phyloP scores from a whole-genome alignment of 1,140 invertebrate genomes.

The Eufriesea mexicana region DNA sequence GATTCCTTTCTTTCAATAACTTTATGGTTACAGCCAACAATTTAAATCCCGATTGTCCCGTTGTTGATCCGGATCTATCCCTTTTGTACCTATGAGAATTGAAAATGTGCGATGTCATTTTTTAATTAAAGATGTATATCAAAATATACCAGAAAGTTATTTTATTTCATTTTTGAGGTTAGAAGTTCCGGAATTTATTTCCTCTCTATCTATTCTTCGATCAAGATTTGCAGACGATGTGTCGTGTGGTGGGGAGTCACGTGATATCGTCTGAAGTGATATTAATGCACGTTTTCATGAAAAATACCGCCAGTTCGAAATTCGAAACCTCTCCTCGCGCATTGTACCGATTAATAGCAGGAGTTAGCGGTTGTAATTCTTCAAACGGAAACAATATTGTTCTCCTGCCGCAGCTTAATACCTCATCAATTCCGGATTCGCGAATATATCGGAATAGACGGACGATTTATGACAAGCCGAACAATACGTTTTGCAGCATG shows the following conservation, averaged over 20 bases:
- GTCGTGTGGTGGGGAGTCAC: no score
- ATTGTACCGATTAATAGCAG: neutral
- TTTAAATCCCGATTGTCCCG: conserved; percentile 83
- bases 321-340: no score
- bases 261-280: neutral
- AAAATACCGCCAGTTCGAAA: neutral
- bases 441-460: neutral
- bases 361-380: conserved; percentile 1
- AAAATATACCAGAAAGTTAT: neutral
- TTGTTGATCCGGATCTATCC: conserved; percentile 74
- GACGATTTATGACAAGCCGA: conserved; percentile 13
- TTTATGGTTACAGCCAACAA: conserved; percentile 90
- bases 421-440: neutral
- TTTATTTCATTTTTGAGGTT: no score
- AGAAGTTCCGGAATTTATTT: neutral
- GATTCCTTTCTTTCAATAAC: conserved; percentile 89
- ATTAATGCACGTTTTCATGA: neutral
- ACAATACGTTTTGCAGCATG: neutral
- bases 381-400: conserved; percentile 14
- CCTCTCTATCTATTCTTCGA: neutral
- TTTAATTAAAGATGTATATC: neutral
- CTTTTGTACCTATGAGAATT: conserved; percentile 77
- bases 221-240: no score
- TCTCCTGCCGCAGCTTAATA: neutral
- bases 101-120: neutral